Evolutionary conservation across 2,888 invertebrate species (phyloP).

Genomic region (Asteroscopus sphinx): DNA sequence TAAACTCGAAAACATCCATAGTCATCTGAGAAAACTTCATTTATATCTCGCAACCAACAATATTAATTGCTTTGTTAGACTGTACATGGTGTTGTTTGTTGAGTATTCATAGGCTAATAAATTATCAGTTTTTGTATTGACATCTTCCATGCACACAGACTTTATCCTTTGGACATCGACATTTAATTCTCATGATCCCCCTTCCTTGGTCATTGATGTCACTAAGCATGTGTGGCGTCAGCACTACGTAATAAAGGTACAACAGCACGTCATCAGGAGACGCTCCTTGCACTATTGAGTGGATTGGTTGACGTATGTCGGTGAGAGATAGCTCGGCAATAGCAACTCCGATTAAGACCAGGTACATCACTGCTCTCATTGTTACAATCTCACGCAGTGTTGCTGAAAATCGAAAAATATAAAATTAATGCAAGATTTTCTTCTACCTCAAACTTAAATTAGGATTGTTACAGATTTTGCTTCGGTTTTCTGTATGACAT

Average conservation of each 20-base stretch:
- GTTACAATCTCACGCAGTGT: too few species aligned
- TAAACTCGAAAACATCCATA: too few species aligned
- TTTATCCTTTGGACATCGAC: not conserved
- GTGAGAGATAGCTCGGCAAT: not conserved
- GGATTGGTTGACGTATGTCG: not conserved
- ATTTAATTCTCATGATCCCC: not conserved
- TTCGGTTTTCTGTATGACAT: too few species aligned
- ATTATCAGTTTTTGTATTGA: not conserved
- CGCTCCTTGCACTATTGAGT: not conserved
- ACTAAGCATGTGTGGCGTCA: not conserved
- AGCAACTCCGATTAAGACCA: conserved; percentile 6
- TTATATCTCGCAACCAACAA: too few species aligned
- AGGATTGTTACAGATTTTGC: too few species aligned
- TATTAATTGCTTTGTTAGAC: too few species aligned
- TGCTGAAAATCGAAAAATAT: too few species aligned
- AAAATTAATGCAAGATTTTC: too few species aligned
- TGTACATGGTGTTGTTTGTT: too few species aligned
- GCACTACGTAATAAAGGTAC: conserved; percentile 30
- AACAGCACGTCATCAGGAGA: conserved; percentile 10
- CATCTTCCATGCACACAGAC: not conserved
- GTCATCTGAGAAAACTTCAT: too few species aligned
- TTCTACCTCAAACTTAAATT: too few species aligned
- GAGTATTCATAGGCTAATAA: too few species aligned
- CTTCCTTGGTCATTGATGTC: not conserved
- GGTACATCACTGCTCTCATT: conserved; percentile 6